Conservation (phyloP, 2,113 vertebrate species). For the Barnardius zonarius region DNA sequence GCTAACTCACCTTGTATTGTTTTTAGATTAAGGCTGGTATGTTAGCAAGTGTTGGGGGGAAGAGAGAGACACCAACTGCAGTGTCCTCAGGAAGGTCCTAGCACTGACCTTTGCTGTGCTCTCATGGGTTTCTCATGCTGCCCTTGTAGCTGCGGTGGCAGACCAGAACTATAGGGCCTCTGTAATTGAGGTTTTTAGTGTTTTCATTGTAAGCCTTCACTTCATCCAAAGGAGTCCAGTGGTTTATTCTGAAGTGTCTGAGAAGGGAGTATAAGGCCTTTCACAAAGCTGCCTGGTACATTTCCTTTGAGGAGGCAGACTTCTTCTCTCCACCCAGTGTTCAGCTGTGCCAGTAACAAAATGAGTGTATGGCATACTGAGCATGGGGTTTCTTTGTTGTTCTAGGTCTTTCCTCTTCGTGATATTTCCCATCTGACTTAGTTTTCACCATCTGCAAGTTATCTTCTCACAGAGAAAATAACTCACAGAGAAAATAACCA, state of each 20-base stretch:
- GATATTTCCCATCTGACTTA: slow-evolving; percentile 13
- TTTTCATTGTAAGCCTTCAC: slow-evolving; percentile 14
- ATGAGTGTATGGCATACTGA: slow-evolving; percentile 41
- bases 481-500: not conserved
- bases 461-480: not conserved
- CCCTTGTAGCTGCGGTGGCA: not conserved
- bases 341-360: slow-evolving; percentile 41
- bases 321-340: slow-evolving; percentile 24
- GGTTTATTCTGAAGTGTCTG: slow-evolving; percentile 42
- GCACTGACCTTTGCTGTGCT: not conserved
- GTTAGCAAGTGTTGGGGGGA: not conserved
- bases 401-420: not conserved
- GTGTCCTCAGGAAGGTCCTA: not conserved
- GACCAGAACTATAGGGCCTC: slow-evolving; percentile 21
- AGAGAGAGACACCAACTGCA: not conserved
- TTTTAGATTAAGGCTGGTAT: not conserved
- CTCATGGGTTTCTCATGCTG: not conserved
- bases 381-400: slow-evolving; percentile 37
- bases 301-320: slow-evolving; percentile 41
- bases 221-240: slow-evolving; percentile 12
- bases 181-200: slow-evolving; percentile 23
- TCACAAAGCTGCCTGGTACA: slow-evolving; percentile 18
- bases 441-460: not conserved
- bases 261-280: slow-evolving; percentile 15
- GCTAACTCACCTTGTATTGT: not conserved